These are phyloP conservation scores for Oryzias dopingdopingensis DNA, from an alignment of 2,797 vertebrate species.

Conservation along the genomic window DNA sequence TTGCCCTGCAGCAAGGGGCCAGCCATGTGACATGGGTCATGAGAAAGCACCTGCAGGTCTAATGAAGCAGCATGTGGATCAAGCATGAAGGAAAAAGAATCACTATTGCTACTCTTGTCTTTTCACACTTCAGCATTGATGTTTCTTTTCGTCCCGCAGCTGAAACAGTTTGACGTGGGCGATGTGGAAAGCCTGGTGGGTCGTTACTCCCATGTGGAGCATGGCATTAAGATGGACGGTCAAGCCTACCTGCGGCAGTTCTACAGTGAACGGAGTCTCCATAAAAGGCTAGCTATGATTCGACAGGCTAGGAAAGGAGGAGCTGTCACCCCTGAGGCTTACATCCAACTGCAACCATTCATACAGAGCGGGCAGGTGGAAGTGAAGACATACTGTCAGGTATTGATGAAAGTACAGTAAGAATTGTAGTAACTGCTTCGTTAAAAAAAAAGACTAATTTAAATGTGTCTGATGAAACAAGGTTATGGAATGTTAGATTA, in stretches of 20 bases:
- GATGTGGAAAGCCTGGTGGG: slow-evolving; percentile 81
- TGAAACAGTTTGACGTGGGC: slow-evolving; percentile 82
- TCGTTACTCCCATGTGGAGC: slow-evolving; percentile 80
- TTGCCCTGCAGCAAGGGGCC: slow-evolving; percentile 78
- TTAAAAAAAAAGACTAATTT: background rate
- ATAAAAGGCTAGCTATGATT: slow-evolving; percentile 78
- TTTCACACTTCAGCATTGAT: background rate
- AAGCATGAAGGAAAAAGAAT: slow-evolving; percentile 14
- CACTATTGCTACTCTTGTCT: background rate
- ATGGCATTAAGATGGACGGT: slow-evolving; percentile 80
- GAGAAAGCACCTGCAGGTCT: slow-evolving; percentile 82
- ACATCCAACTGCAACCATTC: slow-evolving; percentile 74
- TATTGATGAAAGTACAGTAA: slow-evolving; percentile 20
- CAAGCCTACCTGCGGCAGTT: slow-evolving; percentile 78
- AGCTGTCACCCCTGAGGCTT: slow-evolving; percentile 80
- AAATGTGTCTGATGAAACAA: background rate
- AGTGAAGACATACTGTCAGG: slow-evolving; percentile 77
- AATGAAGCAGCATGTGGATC: slow-evolving; percentile 31
- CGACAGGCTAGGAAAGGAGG: slow-evolving; percentile 79
- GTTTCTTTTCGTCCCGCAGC: slow-evolving; percentile 42
- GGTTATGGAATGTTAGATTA: no score
- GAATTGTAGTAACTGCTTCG: background rate
- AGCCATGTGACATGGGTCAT: slow-evolving; percentile 81
- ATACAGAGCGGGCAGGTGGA: slow-evolving; percentile 67
- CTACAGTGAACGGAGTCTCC: slow-evolving; percentile 77